A percentile compares a stretch with the other conserved stretches of the same genome.
These are phyloP conservation scores for Platycheirus rosarum DNA, from an alignment of 2,888 invertebrate species.

Conservation along the genomic window DNA sequence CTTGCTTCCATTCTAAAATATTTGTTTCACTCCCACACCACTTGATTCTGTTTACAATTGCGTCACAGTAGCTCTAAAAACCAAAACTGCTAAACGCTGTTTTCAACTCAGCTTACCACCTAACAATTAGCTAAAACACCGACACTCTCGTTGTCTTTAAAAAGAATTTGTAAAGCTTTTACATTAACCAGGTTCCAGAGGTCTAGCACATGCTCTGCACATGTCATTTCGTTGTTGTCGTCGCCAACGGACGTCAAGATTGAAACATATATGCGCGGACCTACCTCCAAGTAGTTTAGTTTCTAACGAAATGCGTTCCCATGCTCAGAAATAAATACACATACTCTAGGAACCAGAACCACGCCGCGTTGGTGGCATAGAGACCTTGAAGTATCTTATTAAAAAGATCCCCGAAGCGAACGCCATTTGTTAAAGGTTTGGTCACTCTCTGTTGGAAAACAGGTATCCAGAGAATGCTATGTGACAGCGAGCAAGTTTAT, in stretches of 20 bases:
- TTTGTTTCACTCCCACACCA: slow-evolving; percentile 15
- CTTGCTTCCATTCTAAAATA: too few species aligned
- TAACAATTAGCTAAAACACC: slow-evolving; percentile 58
- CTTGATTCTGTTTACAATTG: slow-evolving; percentile 29
- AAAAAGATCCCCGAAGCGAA: slow-evolving; percentile 58
- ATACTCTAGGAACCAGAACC: background rate
- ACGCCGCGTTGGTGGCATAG: slow-evolving; percentile 64
- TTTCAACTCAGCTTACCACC: slow-evolving; percentile 39
- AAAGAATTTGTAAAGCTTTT: slow-evolving; percentile 45
- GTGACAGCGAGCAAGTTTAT: slow-evolving; percentile 57
- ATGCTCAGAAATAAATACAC: background rate
- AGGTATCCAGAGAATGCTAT: slow-evolving; percentile 60
- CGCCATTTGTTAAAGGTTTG: slow-evolving; percentile 54
- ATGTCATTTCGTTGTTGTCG: slow-evolving; percentile 46
- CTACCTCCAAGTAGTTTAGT: slow-evolving; percentile 10
- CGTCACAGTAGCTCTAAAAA: slow-evolving; percentile 28
- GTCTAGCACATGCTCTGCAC: slow-evolving; percentile 47
- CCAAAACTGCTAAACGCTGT: slow-evolving; percentile 15
- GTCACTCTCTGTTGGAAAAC: slow-evolving; percentile 59
- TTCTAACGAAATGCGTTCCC: slow-evolving; percentile 23
- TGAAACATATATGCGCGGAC: slow-evolving; percentile 33
- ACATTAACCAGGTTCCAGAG: background rate
- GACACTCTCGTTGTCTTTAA: slow-evolving; percentile 37
- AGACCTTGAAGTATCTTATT: slow-evolving; percentile 73
- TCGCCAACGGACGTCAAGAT: slow-evolving; percentile 29